Evolutionary conservation across 2,113 vertebrate genomes (phyloP), one percentile per base, ranked within the genome.

Genomic region (Malurus elegans): DNA sequence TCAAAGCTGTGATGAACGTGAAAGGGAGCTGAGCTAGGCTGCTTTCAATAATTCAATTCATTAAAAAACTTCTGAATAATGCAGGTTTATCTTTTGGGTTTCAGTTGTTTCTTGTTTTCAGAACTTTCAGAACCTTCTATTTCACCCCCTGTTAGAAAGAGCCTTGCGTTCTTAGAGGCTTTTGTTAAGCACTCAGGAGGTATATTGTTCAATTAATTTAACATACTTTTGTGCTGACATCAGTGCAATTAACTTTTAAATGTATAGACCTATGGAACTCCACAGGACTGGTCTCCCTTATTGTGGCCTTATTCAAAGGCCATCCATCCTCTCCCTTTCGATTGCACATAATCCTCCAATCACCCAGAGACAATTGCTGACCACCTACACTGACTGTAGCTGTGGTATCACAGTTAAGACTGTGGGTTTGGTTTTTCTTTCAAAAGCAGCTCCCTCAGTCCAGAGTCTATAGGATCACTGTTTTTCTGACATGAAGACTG

Each of bases 181-280:
- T 87, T 79, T 62, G 34, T 54, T 79, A 21, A 88, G 79, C 45
- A 32, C 45, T 71, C 53, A 40, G 84, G 50, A 94, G 80, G 61
- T 79, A 12, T 9, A 65, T 61, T 44, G n/a, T 79, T 71, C 65
- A 24, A 69, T 42, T 88, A 66, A 86, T 87, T 75, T 53, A 80
- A 57, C 53, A 31, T 40, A 28, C 36, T 73, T 91, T 60, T 56
- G 36, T 83, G 66, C 80, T 93, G 53, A 69, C 62, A 53, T 91
- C 64, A 50, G 2, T 11, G 25, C 42, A 65, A 50, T 90, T 66
- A 38, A 31, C 73, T 96, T 95, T 87, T 47, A 87, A 76, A 70
- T 23, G 53, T 54, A 61, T 14, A 67, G 78, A 34, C 66, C 61
- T 60, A 38, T 9, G n/a, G 28, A 79, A 54, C 44, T 67, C 44